These are phyloP conservation scores for Helicoverpa assulta DNA, from an alignment of 2,888 invertebrate species.

Conservation along the genomic window DNA sequence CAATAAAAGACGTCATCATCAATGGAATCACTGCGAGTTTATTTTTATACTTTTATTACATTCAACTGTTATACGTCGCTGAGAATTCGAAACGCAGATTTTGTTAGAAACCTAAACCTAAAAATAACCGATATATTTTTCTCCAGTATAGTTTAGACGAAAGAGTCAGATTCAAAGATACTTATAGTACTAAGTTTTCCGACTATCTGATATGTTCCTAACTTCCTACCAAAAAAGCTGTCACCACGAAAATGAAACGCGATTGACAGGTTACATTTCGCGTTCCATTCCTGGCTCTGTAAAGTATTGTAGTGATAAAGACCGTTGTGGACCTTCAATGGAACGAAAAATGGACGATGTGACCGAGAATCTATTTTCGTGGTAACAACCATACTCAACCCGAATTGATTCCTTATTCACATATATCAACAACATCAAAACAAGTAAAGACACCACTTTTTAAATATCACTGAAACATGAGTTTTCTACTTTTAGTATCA, in stretches of 20 bases:
- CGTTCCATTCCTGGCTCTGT: constrained; percentile 24
- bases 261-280: constrained; percentile 3
- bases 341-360: constrained; percentile 6
- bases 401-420: constrained; percentile 88
- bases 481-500: constrained; percentile 50
- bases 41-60: constrained; percentile 89
- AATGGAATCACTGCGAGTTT: constrained; percentile 91
- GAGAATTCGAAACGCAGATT: constrained; percentile 80
- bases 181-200: constrained; percentile 88
- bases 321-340: constrained; percentile 31
- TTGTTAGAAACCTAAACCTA: constrained; percentile 78
- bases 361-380: constrained; percentile 32
- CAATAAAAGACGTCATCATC: constrained; percentile 80
- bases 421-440: constrained; percentile 90
- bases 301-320: constrained; percentile 9
- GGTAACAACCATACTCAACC: constrained; percentile 66
- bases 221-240: constrained; percentile 69
- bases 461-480: constrained; percentile 70
- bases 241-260: constrained; percentile 44
- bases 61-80: constrained; percentile 85
- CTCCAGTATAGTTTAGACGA: constrained; percentile 64
- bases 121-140: constrained; percentile 73
- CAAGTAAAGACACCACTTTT: constrained; percentile 83
- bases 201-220: constrained; percentile 86
- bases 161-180: constrained; percentile 87